Percentiles rank a stretch among this genome's conserved stretches.
These are phyloP conservation scores for Phalacrocorax carbo DNA, from an alignment of 2,113 vertebrate genomes.

Conservation along the genomic window DNA sequence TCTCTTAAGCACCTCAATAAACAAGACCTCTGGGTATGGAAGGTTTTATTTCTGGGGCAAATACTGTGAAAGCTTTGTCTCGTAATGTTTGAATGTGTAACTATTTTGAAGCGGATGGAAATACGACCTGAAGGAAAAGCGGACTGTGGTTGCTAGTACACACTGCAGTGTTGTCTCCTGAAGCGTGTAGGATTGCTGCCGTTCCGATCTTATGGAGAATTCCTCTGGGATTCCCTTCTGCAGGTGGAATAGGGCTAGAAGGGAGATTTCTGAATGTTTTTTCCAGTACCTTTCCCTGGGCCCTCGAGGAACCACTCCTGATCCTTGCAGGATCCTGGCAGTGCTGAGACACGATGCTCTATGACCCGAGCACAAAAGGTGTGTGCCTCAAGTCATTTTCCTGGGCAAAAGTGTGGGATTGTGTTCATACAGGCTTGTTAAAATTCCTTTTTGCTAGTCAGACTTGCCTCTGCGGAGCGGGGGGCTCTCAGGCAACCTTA, in stretches of 20 bases:
- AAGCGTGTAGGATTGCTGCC: background rate
- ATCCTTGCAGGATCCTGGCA: background rate
- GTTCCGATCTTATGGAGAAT: accelerated
- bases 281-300: background rate
- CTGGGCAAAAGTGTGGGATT: accelerated
- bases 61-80: background rate
- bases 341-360: accelerated
- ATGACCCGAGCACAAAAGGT: accelerated
- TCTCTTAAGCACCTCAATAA: background rate
- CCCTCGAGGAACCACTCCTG: accelerated
- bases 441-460: background rate
- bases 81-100: background rate
- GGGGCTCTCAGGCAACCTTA: background rate
- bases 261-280: background rate
- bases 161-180: background rate
- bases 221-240: accelerated
- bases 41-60: background rate
- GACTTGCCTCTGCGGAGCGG: accelerated
- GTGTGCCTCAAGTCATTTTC: accelerated
- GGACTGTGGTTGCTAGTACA: background rate
- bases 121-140: background rate
- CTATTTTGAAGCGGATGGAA: background rate
- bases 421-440: accelerated
- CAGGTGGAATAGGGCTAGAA: background rate
- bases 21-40: background rate